phyloP scores from a whole-genome alignment of 1,140 invertebrate genomes.

The Panagrolaimus sp. region DNA sequence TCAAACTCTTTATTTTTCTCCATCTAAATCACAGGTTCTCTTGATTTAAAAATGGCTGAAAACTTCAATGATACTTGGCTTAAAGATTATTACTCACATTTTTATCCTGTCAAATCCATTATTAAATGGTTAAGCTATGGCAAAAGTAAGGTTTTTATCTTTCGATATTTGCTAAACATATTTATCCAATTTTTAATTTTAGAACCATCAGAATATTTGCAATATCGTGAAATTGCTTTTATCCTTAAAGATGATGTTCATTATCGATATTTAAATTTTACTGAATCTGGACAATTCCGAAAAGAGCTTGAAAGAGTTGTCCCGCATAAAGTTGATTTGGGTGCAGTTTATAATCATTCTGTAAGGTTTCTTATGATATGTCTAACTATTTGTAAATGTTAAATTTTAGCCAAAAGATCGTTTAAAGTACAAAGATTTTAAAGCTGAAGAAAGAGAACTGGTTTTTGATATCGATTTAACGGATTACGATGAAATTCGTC shows the following conservation, averaged over 20 bases:
- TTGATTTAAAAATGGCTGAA: not conserved
- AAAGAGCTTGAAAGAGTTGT: conserved; percentile 70
- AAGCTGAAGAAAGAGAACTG: conserved; percentile 75
- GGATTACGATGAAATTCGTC: conserved; percentile 93
- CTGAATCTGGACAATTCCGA: conserved; percentile 72
- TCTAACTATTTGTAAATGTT: conserved; percentile 27
- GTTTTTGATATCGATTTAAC: conserved; percentile 99
- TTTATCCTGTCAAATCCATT: conserved; percentile 27
- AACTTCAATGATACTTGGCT: conserved; percentile 3
- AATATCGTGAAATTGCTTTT: conserved; percentile 87
- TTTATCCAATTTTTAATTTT: conserved; percentile 17
- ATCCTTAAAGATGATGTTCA: conserved; percentile 89
- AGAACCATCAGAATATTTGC: conserved; percentile 65
- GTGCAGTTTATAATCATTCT: conserved; percentile 76
- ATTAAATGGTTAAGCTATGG: conserved; percentile 31
- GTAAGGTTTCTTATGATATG: conserved; percentile 62
- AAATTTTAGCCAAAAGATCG: conserved; percentile 65
- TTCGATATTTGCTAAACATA: conserved; percentile 8
- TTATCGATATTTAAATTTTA: conserved; percentile 81
- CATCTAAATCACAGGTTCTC: too few relatives aligned
- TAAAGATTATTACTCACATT: conserved; percentile 23
- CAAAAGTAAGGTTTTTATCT: conserved; percentile 25
- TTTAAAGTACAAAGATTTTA: conserved; percentile 63
- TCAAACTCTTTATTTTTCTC: too few relatives aligned
- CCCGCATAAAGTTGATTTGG: conserved; percentile 91